These are phyloP conservation scores for Epizoanthus fatuus DNA, from an alignment of 92 coral and sea anemone species.

Conservation along the genomic window DNA sequence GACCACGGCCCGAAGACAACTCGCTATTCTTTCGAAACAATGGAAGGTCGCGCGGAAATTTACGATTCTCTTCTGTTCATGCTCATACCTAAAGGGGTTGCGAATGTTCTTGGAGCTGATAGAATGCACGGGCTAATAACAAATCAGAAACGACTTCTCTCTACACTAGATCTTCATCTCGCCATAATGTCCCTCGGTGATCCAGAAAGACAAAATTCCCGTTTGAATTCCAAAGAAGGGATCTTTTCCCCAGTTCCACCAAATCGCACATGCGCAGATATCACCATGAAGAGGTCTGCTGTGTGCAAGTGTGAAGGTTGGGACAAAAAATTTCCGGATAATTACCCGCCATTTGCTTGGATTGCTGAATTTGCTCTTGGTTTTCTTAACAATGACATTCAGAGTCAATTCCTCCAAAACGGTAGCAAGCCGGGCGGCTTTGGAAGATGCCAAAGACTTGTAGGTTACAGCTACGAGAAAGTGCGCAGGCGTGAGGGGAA, in stretches of 20 bases:
- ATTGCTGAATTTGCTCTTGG: constrained; percentile 94
- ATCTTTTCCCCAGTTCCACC: constrained; percentile 77
- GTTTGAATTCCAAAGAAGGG: constrained; percentile 57
- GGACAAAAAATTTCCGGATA: constrained; percentile 83
- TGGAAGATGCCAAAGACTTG: constrained; percentile 89
- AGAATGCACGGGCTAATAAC: constrained; percentile 79
- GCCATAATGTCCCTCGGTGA: constrained; percentile 77
- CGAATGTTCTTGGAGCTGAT: constrained; percentile 66
- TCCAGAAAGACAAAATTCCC: constrained; percentile 34
- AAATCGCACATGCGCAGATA: constrained; percentile 90
- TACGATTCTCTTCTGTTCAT: constrained; percentile 90
- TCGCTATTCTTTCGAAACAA: constrained; percentile 78
- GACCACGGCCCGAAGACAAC: constrained; percentile 98
- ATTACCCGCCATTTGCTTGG: constrained; percentile 76
- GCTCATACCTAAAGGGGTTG: constrained; percentile 81
- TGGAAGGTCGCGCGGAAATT: constrained; percentile 93
- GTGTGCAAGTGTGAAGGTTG: constrained; percentile 96
- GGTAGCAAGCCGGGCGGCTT: constrained; percentile 63
- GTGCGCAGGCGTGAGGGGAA: constrained; percentile 78
- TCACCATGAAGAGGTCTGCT: constrained; percentile 78
- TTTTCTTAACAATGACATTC: constrained; percentile 82
- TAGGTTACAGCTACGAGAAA: constrained; percentile 80
- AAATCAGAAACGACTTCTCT: constrained; percentile 85
- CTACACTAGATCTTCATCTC: constrained; percentile 87
- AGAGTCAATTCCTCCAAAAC: constrained; percentile 45